Evolutionary conservation across 2,888 invertebrate genomes (phyloP), one percentile per base, ranked within the genome.

Genomic region (Griposia aprilina): DNA sequence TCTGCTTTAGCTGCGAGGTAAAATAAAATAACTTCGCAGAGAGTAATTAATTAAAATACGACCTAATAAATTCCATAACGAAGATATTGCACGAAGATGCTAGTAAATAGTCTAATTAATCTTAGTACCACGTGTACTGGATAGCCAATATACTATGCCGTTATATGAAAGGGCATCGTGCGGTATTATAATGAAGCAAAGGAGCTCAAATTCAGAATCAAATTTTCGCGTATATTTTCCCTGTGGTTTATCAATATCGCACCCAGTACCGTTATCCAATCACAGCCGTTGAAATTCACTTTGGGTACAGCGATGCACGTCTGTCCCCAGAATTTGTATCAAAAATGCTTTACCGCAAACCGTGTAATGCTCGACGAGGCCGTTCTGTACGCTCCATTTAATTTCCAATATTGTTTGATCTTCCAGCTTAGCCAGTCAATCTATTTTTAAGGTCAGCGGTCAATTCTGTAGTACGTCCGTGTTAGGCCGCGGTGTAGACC

Each of bases 231-330:
- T 70, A 66, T 81, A 89, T 91, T 92, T 88, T 87, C 88, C 92
- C 91, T 91, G 93, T 92, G 92, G 93, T 93, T 90, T 85, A 73
- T 79, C 84, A 84, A 84, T 84, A 87, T 85, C 63, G 83, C 82
- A 85, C 81, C 73, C 78, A 83, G 83, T 92, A 93, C 95, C 95
- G 95, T 92, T 95, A 95, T 94, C 88, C 93, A 94, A 95, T 95
- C 92, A 91, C 87, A 87, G 86, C 82, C 91, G 89, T 90, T 89
- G 90, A 91, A 93, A 91, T 91, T 90, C 85, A 89, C 86, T 90
- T 90, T 91, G 90, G 89, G 91, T 90, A 89, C 90, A 88, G 90
- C 90, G 85, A 94, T 94, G 93, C 94, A 95, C 94, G 95, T 94
- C 91, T 91, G 90, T 92, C 91, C 85, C 85, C 91, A 90, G 90